Conservation (phyloP, 2,797 vertebrate genomes). For the Chaetophractus vellerosus region DNA sequence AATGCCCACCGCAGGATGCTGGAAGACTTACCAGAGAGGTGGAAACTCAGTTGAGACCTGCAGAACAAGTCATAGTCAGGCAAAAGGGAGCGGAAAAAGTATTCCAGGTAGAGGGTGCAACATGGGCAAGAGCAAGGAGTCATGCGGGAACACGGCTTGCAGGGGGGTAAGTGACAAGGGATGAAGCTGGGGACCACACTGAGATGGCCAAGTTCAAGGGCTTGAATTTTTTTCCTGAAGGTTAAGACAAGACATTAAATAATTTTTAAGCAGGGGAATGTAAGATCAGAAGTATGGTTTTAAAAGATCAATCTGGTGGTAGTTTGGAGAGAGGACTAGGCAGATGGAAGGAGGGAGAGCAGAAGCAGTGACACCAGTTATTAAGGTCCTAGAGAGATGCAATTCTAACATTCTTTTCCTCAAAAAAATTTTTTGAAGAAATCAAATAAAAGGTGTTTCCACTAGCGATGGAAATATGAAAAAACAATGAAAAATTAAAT, state of each 20-base stretch:
- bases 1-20: not conserved
- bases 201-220: not conserved
- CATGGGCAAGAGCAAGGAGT: not conserved
- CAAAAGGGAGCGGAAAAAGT: not conserved
- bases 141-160: not conserved
- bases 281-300: not conserved
- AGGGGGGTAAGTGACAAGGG: not conserved
- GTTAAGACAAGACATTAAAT: not conserved
- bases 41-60: not conserved
- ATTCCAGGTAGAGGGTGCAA: not conserved
- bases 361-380: not conserved
- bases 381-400: not conserved
- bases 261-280: not conserved
- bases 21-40: not conserved
- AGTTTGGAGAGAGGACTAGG: not conserved
- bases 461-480: not conserved
- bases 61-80: not conserved
- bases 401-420: conserved; percentile 28
- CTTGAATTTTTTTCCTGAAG: not conserved
- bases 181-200: not conserved
- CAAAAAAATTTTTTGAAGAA: conserved; percentile 33
- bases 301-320: not conserved
- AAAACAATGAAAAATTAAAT: not conserved
- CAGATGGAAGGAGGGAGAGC: not conserved
- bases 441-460: conserved; percentile 10